Evolutionary conservation across 2,797 vertebrate genomes (phyloP).

Genomic region (Myotis findleyi): DNA sequence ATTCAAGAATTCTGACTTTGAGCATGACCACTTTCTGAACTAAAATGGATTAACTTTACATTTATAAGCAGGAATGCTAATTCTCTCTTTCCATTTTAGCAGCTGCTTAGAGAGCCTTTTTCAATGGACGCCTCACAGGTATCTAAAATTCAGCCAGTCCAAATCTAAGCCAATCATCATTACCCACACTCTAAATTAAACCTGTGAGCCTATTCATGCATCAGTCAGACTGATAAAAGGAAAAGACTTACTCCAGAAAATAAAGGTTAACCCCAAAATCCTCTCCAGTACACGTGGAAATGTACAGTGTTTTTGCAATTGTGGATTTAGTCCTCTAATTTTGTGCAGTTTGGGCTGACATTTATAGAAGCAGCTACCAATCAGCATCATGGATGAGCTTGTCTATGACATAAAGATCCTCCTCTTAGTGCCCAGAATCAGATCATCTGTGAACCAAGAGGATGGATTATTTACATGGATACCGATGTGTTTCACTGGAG

Average conservation of each 20-base stretch:
- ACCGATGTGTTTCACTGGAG: background rate
- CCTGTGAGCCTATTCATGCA: rapidly evolving
- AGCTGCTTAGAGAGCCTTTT: background rate
- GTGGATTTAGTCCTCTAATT: background rate
- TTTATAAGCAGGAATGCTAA: background rate
- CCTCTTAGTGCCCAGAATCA: background rate
- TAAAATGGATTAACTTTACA: background rate
- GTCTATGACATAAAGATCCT: rapidly evolving
- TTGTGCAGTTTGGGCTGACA: background rate
- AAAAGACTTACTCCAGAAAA: background rate
- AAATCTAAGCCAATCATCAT: no score
- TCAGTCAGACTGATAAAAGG: background rate
- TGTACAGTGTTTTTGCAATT: background rate
- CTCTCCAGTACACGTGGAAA: background rate
- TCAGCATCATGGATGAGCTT: rapidly evolving
- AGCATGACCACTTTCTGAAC: background rate
- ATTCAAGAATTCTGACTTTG: background rate
- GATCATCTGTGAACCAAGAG: background rate
- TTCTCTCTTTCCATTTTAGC: background rate
- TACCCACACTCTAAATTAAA: background rate
- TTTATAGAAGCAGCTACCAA: background rate
- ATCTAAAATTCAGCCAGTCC: no score
- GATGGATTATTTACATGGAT: background rate
- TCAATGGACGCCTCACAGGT: no score
- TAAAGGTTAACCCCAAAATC: background rate